phyloP scores from a whole-genome alignment of 2,797 vertebrate genomes.

The Pangasius macronema region DNA sequence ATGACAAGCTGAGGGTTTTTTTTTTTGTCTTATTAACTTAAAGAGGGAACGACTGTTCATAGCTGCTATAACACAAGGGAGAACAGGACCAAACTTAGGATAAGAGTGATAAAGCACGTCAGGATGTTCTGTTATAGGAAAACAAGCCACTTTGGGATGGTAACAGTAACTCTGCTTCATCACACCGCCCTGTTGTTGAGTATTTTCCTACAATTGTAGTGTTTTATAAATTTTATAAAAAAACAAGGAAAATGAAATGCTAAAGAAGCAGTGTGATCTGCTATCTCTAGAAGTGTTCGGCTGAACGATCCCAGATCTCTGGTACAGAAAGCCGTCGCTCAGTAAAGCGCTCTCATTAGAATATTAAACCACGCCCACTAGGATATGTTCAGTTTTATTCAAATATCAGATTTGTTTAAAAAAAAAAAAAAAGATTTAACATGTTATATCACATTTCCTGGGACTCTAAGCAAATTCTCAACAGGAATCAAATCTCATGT shows the following conservation, averaged over 20 bases:
- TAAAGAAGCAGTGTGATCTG: background rate
- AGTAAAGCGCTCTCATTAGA: background rate
- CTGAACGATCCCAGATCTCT: background rate
- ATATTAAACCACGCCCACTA: background rate
- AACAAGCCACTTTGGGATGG: background rate
- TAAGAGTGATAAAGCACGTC: too few species aligned
- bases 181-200: background rate
- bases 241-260: background rate
- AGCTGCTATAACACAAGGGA: background rate
- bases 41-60: background rate
- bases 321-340: background rate
- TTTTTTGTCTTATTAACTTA: background rate
- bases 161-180: background rate
- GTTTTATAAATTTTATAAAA: background rate
- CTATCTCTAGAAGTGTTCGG: background rate
- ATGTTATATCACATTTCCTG: background rate
- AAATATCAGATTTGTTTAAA: background rate
- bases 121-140: too few species aligned
- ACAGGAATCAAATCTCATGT: background rate
- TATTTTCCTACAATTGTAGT: background rate
- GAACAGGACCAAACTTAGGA: background rate
- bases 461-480: background rate
- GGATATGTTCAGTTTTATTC: too few species aligned
- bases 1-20: background rate
- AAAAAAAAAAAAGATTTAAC: background rate